Percentiles rank a stretch among this genome's conserved stretches.
These are phyloP conservation scores for Orycteropus afer DNA, from an alignment of 2,113 vertebrate genomes.

Conservation along the genomic window DNA sequence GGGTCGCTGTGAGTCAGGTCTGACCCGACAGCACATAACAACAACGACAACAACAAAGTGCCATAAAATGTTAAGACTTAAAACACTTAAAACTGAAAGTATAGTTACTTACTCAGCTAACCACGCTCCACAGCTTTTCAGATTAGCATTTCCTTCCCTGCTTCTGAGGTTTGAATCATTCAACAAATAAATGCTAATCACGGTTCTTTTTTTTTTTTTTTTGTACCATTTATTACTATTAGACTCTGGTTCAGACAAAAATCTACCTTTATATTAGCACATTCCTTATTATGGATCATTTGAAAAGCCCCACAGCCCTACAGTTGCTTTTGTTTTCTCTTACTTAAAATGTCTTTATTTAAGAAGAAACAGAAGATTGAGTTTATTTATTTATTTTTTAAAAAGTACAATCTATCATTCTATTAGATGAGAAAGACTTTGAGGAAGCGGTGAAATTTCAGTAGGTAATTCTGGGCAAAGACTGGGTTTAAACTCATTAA, in stretches of 20 bases:
- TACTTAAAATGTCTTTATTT: background rate
- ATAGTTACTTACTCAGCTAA: background rate
- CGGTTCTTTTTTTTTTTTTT: slow-evolving; percentile 30
- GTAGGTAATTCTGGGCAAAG: background rate
- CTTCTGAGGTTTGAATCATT: slow-evolving; percentile 45
- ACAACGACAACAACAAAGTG: background rate
- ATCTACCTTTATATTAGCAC: background rate
- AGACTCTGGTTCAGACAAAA: background rate
- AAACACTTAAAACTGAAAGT: background rate
- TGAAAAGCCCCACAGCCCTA: slow-evolving; percentile 25
- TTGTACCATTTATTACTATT: background rate
- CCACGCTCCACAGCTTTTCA: background rate
- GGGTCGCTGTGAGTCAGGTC: too few species aligned
- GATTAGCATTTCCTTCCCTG: background rate
- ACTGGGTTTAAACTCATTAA: background rate
- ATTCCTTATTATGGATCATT: background rate
- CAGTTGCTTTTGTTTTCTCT: background rate
- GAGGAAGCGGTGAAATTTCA: background rate
- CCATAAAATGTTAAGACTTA: background rate
- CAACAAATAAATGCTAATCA: slow-evolving; percentile 34
- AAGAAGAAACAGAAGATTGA: background rate
- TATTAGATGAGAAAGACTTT: background rate
- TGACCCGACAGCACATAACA: too few species aligned
- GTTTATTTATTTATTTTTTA: background rate
- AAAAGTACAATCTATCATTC: background rate